phyloP scores from a whole-genome alignment of 2,113 vertebrate species.

The Siniperca knerii region DNA sequence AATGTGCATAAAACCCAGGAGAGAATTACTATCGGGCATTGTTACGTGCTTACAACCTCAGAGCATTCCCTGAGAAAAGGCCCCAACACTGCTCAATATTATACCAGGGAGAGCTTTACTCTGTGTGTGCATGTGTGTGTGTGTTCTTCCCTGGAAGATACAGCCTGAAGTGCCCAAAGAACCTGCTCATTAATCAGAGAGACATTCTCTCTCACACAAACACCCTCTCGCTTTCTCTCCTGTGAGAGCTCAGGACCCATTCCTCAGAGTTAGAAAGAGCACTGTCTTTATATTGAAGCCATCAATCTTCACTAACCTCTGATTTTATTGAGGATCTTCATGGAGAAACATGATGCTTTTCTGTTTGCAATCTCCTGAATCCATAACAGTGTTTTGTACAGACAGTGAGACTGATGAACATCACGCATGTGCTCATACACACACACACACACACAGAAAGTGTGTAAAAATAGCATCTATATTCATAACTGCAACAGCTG shows the following conservation, averaged over 20 bases:
- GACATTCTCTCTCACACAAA: not conserved
- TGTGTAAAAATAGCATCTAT: too few species aligned
- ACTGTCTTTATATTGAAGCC: constrained; percentile 41
- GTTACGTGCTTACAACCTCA: not conserved
- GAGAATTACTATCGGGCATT: constrained; percentile 22
- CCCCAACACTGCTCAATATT: constrained; percentile 3
- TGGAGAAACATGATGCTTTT: constrained; percentile 34
- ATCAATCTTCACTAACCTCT: constrained; percentile 37
- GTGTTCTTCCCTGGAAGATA: constrained; percentile 3
- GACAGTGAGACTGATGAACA: not conserved
- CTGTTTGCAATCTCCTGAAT: constrained; percentile 22
- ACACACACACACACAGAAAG: too few species aligned
- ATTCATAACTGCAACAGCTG: too few species aligned
- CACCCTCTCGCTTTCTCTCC: not conserved
- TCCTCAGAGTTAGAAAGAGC: constrained; percentile 32
- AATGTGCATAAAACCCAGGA: constrained; percentile 42
- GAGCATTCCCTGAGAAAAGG: constrained; percentile 16
- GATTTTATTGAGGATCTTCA: constrained; percentile 16
- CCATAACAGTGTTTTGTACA: not conserved
- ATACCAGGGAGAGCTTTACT: not conserved
- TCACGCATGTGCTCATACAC: not conserved
- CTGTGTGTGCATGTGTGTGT: constrained; percentile 5
- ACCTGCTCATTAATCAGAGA: constrained; percentile 50
- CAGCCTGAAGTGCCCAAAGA: constrained; percentile 32
- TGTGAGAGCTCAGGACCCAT: not conserved